These are phyloP conservation scores for Dryobotodes eremita DNA, from an alignment of 2,888 invertebrate genomes.

Conservation along the genomic window DNA sequence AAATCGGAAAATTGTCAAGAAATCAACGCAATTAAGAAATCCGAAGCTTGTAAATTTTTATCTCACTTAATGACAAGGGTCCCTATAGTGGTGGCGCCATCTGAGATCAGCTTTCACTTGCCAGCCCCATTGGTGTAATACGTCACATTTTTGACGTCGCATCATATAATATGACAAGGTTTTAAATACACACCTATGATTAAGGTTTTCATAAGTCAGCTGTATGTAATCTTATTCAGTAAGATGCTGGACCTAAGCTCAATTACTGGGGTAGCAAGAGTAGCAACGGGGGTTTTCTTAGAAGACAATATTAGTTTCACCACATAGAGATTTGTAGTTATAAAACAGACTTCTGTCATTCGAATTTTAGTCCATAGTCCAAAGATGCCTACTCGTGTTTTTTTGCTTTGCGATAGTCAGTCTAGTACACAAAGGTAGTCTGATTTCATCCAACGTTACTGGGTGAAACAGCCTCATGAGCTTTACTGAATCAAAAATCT, in stretches of 20 bases:
- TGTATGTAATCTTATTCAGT: background rate
- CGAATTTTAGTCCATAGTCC: background rate
- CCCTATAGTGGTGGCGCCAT: too few species aligned
- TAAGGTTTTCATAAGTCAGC: background rate
- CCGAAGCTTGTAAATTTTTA: too few species aligned
- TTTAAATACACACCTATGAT: background rate
- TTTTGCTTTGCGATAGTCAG: background rate
- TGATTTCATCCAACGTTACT: background rate
- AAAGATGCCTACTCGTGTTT: background rate
- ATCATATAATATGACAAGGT: background rate
- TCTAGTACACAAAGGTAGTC: background rate
- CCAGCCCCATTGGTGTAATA: background rate
- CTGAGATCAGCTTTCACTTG: too few species aligned
- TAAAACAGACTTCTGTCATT: background rate
- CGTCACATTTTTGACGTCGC: background rate
- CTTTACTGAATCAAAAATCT: background rate
- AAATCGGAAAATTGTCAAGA: too few species aligned
- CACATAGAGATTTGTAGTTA: background rate
- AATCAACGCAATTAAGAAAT: too few species aligned
- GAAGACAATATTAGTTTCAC: background rate
- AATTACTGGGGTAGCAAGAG: background rate
- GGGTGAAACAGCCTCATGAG: background rate
- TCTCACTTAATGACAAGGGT: too few species aligned
- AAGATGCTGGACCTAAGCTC: background rate
- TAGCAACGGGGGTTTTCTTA: background rate